Conservation (phyloP, 2,113 vertebrate genomes). For the Peromyscus leucopus region DNA sequence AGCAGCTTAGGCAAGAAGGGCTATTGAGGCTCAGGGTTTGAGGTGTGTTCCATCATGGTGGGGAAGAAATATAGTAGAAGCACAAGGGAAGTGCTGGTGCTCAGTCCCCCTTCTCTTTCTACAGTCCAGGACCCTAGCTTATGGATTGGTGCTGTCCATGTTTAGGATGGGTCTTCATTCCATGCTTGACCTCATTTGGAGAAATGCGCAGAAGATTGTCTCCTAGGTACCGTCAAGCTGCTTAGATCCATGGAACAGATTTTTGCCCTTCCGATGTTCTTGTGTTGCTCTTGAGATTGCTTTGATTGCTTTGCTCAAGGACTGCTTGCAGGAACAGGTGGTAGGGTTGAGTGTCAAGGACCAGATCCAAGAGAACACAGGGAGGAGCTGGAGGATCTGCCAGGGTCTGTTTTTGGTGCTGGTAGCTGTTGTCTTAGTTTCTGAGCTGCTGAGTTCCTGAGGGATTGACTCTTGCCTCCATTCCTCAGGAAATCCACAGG, state of each 20-base stretch:
- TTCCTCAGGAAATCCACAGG: slow-evolving; percentile 93
- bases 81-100: background rate
- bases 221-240: background rate
- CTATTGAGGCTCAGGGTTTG: background rate
- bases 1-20: background rate
- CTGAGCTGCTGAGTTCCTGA: background rate
- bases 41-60: background rate
- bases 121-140: background rate
- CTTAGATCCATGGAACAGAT: background rate
- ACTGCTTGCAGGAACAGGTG: background rate
- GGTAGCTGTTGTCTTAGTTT: background rate
- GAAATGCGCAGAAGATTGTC: background rate
- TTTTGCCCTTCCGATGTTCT: background rate
- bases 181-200: background rate
- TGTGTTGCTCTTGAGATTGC: background rate
- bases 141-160: no score
- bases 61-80: background rate
- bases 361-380: background rate
- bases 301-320: background rate
- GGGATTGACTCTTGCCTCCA: slow-evolving; percentile 38
- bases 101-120: background rate
- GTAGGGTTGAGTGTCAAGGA: background rate
- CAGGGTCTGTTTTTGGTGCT: background rate
- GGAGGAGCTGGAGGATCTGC: background rate
- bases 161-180: background rate